Evolutionary conservation across 1,140 invertebrate species (phyloP).

Genomic region (Heterodera schachtii): DNA sequence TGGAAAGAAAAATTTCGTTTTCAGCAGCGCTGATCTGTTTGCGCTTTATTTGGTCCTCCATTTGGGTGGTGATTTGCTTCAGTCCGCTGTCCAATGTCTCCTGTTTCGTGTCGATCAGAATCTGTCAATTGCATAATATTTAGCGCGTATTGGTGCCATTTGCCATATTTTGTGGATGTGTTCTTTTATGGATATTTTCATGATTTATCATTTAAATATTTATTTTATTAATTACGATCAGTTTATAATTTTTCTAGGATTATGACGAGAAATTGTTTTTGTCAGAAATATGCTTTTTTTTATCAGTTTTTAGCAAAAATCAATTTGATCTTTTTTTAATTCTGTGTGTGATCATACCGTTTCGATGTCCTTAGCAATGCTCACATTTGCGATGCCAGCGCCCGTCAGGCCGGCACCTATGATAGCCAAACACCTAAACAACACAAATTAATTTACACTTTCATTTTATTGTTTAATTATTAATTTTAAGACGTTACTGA

Average conservation of each 20-base stretch:
- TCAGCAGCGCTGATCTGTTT: constrained; percentile 70
- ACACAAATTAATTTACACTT: no score
- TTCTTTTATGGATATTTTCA: background rate
- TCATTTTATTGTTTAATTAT: no score
- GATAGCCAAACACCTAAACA: constrained; percentile 77
- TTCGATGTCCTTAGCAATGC: constrained; percentile 87
- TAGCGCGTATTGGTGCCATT: no score
- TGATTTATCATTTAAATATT: no score
- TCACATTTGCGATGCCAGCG: constrained; percentile 95
- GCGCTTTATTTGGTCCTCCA: constrained; percentile 79
- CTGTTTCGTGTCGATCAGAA: constrained; percentile 84
- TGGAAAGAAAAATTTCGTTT: constrained; percentile 77
- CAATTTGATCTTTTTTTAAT: no score
- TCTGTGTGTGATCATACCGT: constrained; percentile 67
- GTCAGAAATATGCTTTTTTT: no score
- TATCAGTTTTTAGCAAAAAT: no score
- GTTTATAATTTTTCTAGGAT: no score
- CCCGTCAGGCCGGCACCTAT: constrained; percentile 96
- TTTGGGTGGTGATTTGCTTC: constrained; percentile 83
- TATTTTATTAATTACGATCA: no score
- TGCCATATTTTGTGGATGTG: background rate
- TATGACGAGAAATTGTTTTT: no score
- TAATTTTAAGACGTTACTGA: constrained; percentile 15
- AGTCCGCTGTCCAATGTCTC: constrained; percentile 82
- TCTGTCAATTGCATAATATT: background rate